Evolutionary conservation across 2,113 vertebrate species (phyloP), one percentile per base, ranked within the genome.

Genomic region (Pitta sordida): DNA sequence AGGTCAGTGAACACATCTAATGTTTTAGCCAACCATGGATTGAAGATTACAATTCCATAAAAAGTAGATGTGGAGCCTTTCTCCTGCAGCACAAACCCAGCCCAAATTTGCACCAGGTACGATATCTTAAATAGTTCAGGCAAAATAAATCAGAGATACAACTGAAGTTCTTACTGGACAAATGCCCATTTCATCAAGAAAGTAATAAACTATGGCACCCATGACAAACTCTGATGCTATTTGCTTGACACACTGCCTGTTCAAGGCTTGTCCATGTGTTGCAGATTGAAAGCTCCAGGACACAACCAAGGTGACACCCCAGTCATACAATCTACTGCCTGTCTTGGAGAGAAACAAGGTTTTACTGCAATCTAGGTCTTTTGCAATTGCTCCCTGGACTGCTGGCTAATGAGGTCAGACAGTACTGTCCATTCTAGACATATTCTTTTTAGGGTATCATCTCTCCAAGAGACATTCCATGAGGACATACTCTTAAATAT

Each of bases 401-500:
- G 58, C 91, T 84, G 81, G 94, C 75, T 95, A 96, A 96, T 96
- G 87, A 96, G 95, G 96, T 94, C 95, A 95, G 96, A 96, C 93
- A 96, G 91, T 86, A 96, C 91, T 94, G 95, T 96, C 96, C 96
- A 91, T 65, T 94, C 94, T 68, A 96, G 93, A 95, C 96, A 94
- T 94, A 96, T 96, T 94, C 89, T 94, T 93, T 90, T 81, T 51
- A 87, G 89, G 84, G 95, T 93, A 96, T 96, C 95, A 96, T 93
- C 93, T 87, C 95, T 94, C 29, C 86, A 77, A 91, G 84, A 96
- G 96, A 96, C 94, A 87, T 94, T 92, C 67, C 78, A 88, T 46
- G 88, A 96, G 91, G 74, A 94, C 91, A 92, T 87, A 92, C 30
- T 59, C 91, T 92, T 94, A 96, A 96, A 96, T 43, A 70, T 85